Base-by-base conservation (phyloP, 2,113 vertebrate species). In the Pholis gunnellus region DNA sequence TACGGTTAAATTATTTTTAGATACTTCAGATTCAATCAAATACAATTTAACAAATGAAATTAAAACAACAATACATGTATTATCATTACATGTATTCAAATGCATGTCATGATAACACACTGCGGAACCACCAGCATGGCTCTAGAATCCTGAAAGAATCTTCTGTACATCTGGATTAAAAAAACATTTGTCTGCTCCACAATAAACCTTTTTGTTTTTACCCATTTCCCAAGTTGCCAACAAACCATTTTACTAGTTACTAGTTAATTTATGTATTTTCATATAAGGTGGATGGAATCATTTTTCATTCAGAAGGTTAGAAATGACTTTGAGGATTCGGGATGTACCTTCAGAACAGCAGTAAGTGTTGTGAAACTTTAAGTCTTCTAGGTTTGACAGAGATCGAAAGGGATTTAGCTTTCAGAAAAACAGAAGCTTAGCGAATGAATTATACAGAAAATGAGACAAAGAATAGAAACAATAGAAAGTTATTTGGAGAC, bases 311-410 rank as follows among this genome's bases (percentile, higher is more conserved):
- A 34, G 48, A 44, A 25, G 13, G 25, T 48, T 54, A 18, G n/a
- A 61, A 50, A 52, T 31, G 46, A 44, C 57, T 54, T 52, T 38
- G 14, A 40, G 18, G 57, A 71, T 54, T 79, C 36, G 25, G 5
- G 42, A 34, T n/a, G 48, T 34, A n/a, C 25, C 38, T 68, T 22
- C 29, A 50, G 27, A 52, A 72, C 61, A 54, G 20, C 20, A n/a
- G 22, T 54, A 54, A 0, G 20, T 56, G 50, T 25, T 70, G 56
- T 70, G 64, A 64, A 65, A 59, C n/a, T 46, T 72, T 57, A 59
- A 72, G 60, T 44, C 31, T 6, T 72, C 31, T 42, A 14, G 54
- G 25, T 38, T 73, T 68, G 68, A 61, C 7, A 78, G 46, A 69
- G 40, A 56, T 29, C 0, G 0, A 5, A 1, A 50, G n/a, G 38